Base-by-base conservation (phyloP, 1,140 invertebrate genomes). In the Hyphantria cunea region DNA sequence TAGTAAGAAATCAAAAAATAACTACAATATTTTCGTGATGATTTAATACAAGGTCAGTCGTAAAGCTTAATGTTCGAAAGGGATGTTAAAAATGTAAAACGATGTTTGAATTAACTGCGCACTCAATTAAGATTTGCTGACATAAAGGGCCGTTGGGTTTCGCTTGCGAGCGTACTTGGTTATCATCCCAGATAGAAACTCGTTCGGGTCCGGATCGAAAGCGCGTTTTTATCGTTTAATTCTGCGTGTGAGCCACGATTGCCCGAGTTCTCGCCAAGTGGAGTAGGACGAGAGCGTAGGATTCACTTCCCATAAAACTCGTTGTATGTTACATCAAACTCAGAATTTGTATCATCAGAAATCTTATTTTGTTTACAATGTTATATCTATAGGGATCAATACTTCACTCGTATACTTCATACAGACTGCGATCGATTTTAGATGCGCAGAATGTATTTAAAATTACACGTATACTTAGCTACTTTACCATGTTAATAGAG, bases 191-290 rank as follows among this genome's bases (percentile, higher is more conserved):
- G 68, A 77, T 77, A 79, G 80, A 84, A 87, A 85, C 81, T 71
- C 58, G 76, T 70, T 62, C 62, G 68, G 51, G 73, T 72, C 76
- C 76, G 79, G 82, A 82, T 82, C 68, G 82, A 86, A 84, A 86
- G 82, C 79, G 75, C 67, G 62, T 60, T 66, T 78, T 71, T 73
- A 69, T 71, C 59, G 77, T 84, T 86, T 85, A 82, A 73, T 58
- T 25, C 50, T 50, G 59, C 34, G 48, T 66, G 14, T 59, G 63
- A 64, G 70, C 56, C 78, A 68, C 71, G 75, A 81, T 82, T 68
- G 68, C 66, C 37, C 39, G 49, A 49, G 51, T 58, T 34, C 52
- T 67, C 74, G 55, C 54, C 67, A 78, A 76, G 74, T 74, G 70
- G 65, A 78, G 75, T 75, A 74, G 77, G 72, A 63, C 78, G 53